Percentiles rank a stretch among this genome's conserved stretches.
Conservation (phyloP, 2,888 invertebrate species). For the Deilephila porcellus region DNA sequence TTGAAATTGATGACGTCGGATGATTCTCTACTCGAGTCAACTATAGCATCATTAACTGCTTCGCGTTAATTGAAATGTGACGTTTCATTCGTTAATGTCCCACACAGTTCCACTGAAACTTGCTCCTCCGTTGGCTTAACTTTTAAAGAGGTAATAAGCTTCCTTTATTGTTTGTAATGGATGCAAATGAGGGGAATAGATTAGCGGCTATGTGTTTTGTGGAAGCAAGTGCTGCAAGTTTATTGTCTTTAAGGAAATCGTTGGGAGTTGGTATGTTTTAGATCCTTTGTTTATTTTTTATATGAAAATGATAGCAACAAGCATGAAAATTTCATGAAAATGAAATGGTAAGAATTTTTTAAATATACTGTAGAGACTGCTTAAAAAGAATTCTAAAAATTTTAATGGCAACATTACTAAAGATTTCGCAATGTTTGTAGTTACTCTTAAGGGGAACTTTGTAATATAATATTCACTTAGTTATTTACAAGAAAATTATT, state of each 20-base stretch:
- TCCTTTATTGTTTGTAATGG: neutral
- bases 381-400: too few relatives aligned
- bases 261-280: too few relatives aligned
- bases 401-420: too few relatives aligned
- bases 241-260: neutral
- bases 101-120: neutral
- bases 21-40: conserved; percentile 3
- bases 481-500: neutral
- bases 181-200: conserved; percentile 1
- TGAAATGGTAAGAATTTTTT: too few relatives aligned
- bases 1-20: neutral
- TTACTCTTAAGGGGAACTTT: neutral
- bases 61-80: conserved; percentile 4
- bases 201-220: neutral
- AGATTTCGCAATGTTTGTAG: neutral
- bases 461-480: neutral
- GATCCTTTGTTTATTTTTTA: too few relatives aligned
- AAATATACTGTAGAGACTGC: too few relatives aligned
- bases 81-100: conserved; percentile 5
- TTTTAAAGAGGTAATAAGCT: neutral
- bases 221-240: neutral
- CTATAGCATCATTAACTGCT: neutral
- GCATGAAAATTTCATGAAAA: too few relatives aligned
- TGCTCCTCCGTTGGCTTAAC: neutral
- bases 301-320: too few relatives aligned